Percentiles rank a stretch among this genome's conserved stretches.
These are phyloP conservation scores for Nesoenas mayeri DNA, from an alignment of 2,113 vertebrate species.

Conservation along the genomic window DNA sequence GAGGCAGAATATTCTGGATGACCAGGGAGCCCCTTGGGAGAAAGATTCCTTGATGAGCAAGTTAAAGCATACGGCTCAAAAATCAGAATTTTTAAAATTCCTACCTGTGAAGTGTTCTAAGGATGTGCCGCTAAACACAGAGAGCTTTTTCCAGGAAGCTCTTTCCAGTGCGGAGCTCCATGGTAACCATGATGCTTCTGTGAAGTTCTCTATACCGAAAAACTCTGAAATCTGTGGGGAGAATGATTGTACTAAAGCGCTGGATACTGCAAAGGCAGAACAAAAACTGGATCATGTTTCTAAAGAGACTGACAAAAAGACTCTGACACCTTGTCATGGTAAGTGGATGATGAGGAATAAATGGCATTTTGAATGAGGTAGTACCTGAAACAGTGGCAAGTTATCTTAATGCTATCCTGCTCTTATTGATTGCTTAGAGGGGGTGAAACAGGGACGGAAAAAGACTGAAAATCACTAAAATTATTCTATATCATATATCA, in stretches of 20 bases:
- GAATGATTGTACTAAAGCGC: background rate
- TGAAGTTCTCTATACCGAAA: background rate
- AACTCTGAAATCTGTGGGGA: background rate
- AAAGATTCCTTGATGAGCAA: background rate
- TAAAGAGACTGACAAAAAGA: background rate
- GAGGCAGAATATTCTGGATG: background rate
- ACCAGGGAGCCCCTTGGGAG: background rate
- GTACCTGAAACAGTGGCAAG: background rate
- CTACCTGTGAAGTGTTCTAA: background rate
- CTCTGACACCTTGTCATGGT: constrained; percentile 43
- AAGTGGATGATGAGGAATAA: constrained; percentile 10
- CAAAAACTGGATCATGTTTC: background rate
- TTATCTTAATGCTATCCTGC: background rate
- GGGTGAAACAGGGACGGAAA: background rate
- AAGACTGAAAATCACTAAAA: background rate
- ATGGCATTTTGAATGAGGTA: background rate
- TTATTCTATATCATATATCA: background rate
- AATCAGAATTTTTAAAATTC: background rate
- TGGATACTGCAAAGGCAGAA: background rate
- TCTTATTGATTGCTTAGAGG: background rate
- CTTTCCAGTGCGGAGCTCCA: background rate
- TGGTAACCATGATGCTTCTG: background rate
- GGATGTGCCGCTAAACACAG: background rate
- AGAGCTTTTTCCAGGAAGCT: background rate
- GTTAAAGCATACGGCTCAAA: background rate